Evolutionary conservation across 2,888 invertebrate genomes (phyloP).

Genomic region (Lomographa bimaculata): DNA sequence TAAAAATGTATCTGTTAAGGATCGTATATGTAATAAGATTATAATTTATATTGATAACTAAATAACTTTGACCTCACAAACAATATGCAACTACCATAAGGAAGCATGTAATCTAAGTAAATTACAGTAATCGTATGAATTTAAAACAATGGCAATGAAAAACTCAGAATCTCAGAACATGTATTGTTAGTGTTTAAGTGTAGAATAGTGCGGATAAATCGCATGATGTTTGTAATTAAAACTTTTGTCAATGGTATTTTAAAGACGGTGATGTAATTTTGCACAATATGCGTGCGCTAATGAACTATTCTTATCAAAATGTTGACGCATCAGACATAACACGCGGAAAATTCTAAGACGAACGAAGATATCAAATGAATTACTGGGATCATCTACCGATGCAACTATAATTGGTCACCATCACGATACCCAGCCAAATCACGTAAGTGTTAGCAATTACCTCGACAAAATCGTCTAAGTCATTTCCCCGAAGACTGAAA

Average conservation of each 20-base stretch:
- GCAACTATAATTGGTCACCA: conserved; percentile 37
- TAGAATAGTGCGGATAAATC: not conserved
- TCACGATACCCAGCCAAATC: conserved; percentile 41
- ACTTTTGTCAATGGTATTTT: conserved; percentile 7
- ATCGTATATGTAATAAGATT: no score
- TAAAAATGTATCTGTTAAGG: no score
- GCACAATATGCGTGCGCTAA: conserved; percentile 10
- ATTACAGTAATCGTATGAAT: conserved; percentile 26
- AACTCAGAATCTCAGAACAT: conserved; percentile 22
- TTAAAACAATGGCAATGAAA: conserved; percentile 30
- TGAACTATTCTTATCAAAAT: conserved; percentile 6
- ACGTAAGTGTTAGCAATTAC: conserved; percentile 38
- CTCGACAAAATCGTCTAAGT: conserved; percentile 22
- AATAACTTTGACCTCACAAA: conserved; percentile 15
- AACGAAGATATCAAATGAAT: conserved; percentile 27
- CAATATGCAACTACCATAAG: conserved; percentile 17
- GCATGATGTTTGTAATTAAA: conserved; percentile 6
- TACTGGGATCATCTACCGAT: conserved; percentile 21
- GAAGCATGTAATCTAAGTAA: conserved; percentile 25
- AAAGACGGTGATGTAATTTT: not conserved
- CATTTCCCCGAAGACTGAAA: conserved; percentile 2
- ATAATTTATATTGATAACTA: no score
- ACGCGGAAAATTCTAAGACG: conserved; percentile 19
- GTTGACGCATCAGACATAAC: conserved; percentile 6
- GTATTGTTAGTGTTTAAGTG: conserved; percentile 1